Conservation (phyloP, 2,113 vertebrate genomes). For the Hemiprocne comata region DNA sequence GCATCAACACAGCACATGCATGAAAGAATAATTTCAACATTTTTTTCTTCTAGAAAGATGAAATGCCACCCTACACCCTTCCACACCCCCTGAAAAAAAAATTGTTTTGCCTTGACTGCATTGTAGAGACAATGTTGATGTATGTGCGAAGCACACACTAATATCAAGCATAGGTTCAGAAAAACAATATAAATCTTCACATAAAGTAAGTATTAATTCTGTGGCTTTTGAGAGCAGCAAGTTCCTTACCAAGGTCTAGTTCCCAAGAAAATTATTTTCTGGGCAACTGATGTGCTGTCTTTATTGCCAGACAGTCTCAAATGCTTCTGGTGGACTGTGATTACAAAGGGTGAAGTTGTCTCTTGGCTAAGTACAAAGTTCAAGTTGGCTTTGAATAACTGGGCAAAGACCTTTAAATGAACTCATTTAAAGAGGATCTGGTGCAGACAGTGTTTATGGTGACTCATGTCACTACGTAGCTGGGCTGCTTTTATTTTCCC, state of each 20-base stretch:
- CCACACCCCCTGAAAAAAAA: too few relatives aligned
- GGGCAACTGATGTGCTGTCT: background rate
- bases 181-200: background rate
- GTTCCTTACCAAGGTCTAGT: background rate
- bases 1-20: background rate
- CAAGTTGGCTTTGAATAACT: background rate
- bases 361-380: background rate
- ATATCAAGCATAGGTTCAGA: background rate
- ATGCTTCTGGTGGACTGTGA: background rate
- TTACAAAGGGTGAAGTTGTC: background rate
- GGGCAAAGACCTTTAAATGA: constrained; percentile 1
- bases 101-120: background rate
- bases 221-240: background rate
- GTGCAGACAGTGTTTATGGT: background rate
- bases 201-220: background rate
- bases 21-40: background rate
- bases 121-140: background rate
- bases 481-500: background rate
- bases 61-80: background rate
- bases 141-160: background rate
- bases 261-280: background rate
- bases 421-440: background rate
- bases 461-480: background rate
- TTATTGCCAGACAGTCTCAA: background rate
- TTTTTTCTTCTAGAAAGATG: background rate